Percentiles rank a stretch among this genome's conserved stretches.
Evolutionary conservation across 2,888 invertebrate genomes (phyloP).

Genomic region (Pyrrhosoma nymphula): DNA sequence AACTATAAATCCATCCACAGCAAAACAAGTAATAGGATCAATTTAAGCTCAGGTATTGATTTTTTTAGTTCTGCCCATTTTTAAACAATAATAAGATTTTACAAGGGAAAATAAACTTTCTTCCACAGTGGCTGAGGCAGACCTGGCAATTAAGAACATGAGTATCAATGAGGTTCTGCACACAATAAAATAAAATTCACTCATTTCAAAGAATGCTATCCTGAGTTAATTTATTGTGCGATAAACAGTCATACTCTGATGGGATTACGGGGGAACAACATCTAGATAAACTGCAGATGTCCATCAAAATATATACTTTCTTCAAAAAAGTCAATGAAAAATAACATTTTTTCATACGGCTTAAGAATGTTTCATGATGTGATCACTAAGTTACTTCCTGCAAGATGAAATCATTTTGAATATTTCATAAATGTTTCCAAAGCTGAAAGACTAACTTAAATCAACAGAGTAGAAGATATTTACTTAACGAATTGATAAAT

Average conservation of each 20-base stretch:
- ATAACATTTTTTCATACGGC: neutral
- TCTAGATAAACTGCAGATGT: neutral
- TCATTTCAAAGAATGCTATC: slow-evolving; percentile 37
- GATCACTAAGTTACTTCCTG: slow-evolving; percentile 12
- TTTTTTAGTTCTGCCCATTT: neutral
- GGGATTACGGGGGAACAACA: neutral
- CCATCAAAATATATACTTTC: slow-evolving; percentile 37
- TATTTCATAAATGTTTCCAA: neutral
- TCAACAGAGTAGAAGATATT: neutral
- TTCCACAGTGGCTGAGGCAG: slow-evolving; percentile 64
- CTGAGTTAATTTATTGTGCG: slow-evolving; percentile 53
- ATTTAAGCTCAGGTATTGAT: slow-evolving; percentile 19
- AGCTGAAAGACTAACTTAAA: neutral
- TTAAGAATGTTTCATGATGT: slow-evolving; percentile 30
- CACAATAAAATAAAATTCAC: slow-evolving; percentile 29
- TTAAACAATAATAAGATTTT: neutral
- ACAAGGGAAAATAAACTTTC: neutral
- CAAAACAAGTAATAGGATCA: neutral
- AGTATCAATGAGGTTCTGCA: neutral
- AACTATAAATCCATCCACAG: neutral
- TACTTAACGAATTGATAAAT: neutral
- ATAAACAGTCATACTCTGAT: slow-evolving; percentile 36
- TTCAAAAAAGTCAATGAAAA: slow-evolving; percentile 17
- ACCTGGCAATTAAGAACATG: slow-evolving; percentile 8
- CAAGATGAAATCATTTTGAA: neutral